Evolutionary conservation across 1,140 invertebrate species (phyloP).

Genomic region (Aphelenchoides fujianensis): DNA sequence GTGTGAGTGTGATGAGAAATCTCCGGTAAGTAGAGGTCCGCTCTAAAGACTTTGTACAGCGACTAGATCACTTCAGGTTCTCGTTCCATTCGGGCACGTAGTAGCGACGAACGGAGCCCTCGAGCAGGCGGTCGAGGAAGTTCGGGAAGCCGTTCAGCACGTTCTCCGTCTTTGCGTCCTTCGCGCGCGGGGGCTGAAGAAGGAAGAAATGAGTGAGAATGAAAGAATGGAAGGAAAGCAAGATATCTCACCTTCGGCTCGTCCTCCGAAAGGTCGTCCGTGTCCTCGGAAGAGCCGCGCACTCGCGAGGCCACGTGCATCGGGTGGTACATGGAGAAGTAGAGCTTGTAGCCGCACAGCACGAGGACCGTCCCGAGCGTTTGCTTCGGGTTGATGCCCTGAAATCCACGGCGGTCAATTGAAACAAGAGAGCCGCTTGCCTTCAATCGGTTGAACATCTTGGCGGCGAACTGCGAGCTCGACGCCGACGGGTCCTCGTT

Average conservation of each 20-base stretch:
- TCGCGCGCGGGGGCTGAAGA: neutral
- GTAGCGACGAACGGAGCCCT: conserved; percentile 87
- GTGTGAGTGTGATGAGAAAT: neutral
- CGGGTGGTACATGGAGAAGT: conserved; percentile 97
- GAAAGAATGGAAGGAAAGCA: neutral
- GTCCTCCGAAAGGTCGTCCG: conserved; percentile 49
- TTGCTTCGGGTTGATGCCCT: conserved; percentile 90
- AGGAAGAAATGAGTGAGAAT: neutral
- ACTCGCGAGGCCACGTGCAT: conserved; percentile 41
- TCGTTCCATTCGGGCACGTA: conserved; percentile 91
- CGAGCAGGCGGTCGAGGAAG: conserved; percentile 92
- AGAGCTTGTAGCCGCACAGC: conserved; percentile 89
- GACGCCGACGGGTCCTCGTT: conserved; percentile 61
- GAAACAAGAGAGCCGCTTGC: conserved; percentile 20
- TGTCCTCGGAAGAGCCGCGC: conserved; percentile 32
- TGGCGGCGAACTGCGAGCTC: conserved; percentile 17
- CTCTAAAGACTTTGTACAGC: no score
- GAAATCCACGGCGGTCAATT: conserved; percentile 17
- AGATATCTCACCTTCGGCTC: conserved; percentile 9
- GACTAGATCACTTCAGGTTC: conserved; percentile 53
- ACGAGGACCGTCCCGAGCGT: conserved; percentile 93
- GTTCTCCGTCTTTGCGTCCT: conserved; percentile 68
- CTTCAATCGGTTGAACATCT: conserved; percentile 49
- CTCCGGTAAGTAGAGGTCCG: neutral
- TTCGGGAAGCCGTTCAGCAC: conserved; percentile 85